Evolutionary conservation across 2,888 invertebrate genomes (phyloP), one percentile per base, ranked within the genome.

Genomic region (Leuctra nigra): DNA sequence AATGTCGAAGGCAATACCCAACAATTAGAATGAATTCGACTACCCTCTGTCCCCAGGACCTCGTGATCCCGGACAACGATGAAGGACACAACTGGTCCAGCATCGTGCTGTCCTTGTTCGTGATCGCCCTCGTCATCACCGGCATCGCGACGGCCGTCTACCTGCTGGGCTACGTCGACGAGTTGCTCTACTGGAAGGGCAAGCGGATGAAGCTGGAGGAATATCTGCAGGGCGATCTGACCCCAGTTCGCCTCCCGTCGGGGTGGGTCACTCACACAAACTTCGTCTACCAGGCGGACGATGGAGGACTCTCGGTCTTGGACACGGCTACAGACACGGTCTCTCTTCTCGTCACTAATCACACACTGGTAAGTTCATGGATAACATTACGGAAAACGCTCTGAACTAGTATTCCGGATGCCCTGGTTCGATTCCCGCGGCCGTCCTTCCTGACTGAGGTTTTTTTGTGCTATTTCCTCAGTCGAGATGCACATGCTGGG

Each of bases 81-180:
- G 89, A 89, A 73, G 89, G 90, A 62, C 87, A 90, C 78, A 91
- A 91, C 73, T 91, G 91, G 91, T 83, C 86, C 73, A 90, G 90
- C 72, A 89, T 91, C 70, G 78, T 91, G 71, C 87, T 91, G 73
- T 89, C 90, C 63, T 77, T 91, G 71, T 79, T 90, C 76, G 91
- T 91, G 72, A 91, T 91, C 75, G 83, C 87, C 72, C 80, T 85
- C 74, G 90, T 91, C 68, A 87, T 91, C 75, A 85, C 88, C 66
- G 91, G 91, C 63, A 91, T 91, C 69, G 87, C 89, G 66, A 88
- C 88, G 66, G 91, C 91, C 68, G 91, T 91, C 75, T 88, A 90
- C 77, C 81, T 89, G 71, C 81, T 91, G 71, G 91, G 91, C 68
- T 91, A 91, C 78, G 90, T 91, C 71, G 91, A 91, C 79, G 91